Percentiles rank a stretch among this genome's conserved stretches.
Conservation (phyloP, 2,888 invertebrate species). For the Palloptera scutellata region DNA sequence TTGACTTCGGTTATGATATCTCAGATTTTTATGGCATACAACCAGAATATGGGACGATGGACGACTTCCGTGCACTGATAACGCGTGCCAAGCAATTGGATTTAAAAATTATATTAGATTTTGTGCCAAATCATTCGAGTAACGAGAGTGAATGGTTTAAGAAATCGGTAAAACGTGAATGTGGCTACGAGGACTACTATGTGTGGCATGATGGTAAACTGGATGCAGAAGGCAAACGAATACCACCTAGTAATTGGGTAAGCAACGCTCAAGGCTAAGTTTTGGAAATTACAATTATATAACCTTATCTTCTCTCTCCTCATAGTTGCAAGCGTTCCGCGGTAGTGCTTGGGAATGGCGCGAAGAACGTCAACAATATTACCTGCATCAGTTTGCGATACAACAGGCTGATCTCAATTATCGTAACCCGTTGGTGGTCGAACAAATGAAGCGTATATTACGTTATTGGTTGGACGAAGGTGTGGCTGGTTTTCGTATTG, state of each 20-base stretch:
- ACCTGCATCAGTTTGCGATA: slow-evolving; percentile 69
- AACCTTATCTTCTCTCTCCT: background rate
- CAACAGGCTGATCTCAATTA: slow-evolving; percentile 77
- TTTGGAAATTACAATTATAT: background rate
- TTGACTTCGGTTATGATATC: slow-evolving; percentile 74
- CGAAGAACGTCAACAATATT: slow-evolving; percentile 67
- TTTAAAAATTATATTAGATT: slow-evolving; percentile 69
- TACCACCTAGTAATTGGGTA: slow-evolving; percentile 66
- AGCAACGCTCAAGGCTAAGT: background rate
- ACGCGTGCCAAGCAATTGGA: slow-evolving; percentile 60
- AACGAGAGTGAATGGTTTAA: slow-evolving; percentile 71
- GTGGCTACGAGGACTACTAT: slow-evolving; percentile 73
- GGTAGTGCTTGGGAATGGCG: slow-evolving; percentile 73
- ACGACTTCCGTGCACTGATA: slow-evolving; percentile 66
- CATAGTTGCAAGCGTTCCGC: slow-evolving; percentile 61
- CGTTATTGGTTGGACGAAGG: slow-evolving; percentile 77
- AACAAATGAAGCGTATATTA: slow-evolving; percentile 72
- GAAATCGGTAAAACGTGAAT: slow-evolving; percentile 66
- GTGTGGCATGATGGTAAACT: slow-evolving; percentile 67
- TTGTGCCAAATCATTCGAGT: slow-evolving; percentile 70
- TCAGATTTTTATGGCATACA: slow-evolving; percentile 68
- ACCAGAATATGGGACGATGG: slow-evolving; percentile 68
- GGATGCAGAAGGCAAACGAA: slow-evolving; percentile 42
- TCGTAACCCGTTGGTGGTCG: slow-evolving; percentile 70
- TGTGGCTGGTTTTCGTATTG: slow-evolving; percentile 77